phyloP scores from a whole-genome alignment of 1,140 invertebrate species.

The Globodera ellingtonae region DNA sequence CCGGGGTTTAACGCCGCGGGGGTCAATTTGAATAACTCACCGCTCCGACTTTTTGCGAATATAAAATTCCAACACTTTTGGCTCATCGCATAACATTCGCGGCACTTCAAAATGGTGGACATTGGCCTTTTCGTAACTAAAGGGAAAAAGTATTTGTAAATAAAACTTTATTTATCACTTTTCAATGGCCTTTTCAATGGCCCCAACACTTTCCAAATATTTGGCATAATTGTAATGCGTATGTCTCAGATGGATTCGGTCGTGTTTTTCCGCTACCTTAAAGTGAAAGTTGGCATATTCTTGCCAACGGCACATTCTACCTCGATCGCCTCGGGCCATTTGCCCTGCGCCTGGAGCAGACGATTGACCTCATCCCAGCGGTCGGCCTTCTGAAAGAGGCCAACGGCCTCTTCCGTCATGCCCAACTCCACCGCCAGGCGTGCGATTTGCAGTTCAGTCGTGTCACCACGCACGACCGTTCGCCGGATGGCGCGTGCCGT shows the following conservation, averaged over 20 bases:
- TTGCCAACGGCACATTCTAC: slow-evolving; percentile 62
- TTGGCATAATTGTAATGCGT: slow-evolving; percentile 83
- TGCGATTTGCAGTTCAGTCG: slow-evolving; percentile 80
- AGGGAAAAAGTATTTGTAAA: slow-evolving; percentile 22
- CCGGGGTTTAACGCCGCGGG: no score
- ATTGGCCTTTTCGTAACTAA: slow-evolving; percentile 75
- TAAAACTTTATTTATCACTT: slow-evolving; percentile 64
- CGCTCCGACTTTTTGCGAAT: slow-evolving; percentile 76
- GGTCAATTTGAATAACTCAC: slow-evolving; percentile 68
- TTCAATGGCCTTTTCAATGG: slow-evolving; percentile 68
- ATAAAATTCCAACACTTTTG: slow-evolving; percentile 75
- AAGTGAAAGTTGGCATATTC: slow-evolving; percentile 6
- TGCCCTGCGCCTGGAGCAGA: slow-evolving; percentile 75
- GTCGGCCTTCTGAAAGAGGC: slow-evolving; percentile 78
- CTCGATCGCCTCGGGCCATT: slow-evolving; percentile 78
- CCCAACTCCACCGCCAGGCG: slow-evolving; percentile 86
- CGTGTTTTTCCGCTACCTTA: slow-evolving; percentile 73
- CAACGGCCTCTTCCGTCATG: slow-evolving; percentile 87
- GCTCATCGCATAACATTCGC: slow-evolving; percentile 81
- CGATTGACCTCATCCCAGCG: slow-evolving; percentile 84
- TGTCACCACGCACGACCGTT: slow-evolving; percentile 74
- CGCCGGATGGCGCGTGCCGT: slow-evolving; percentile 81
- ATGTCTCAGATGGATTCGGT: slow-evolving; percentile 83
- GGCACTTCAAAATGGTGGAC: slow-evolving; percentile 86
- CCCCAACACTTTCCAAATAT: slow-evolving; percentile 77